Evolutionary conservation across 2,888 invertebrate genomes (phyloP), one percentile per base, ranked within the genome.

Genomic region (Chymomyza fuscimana): DNA sequence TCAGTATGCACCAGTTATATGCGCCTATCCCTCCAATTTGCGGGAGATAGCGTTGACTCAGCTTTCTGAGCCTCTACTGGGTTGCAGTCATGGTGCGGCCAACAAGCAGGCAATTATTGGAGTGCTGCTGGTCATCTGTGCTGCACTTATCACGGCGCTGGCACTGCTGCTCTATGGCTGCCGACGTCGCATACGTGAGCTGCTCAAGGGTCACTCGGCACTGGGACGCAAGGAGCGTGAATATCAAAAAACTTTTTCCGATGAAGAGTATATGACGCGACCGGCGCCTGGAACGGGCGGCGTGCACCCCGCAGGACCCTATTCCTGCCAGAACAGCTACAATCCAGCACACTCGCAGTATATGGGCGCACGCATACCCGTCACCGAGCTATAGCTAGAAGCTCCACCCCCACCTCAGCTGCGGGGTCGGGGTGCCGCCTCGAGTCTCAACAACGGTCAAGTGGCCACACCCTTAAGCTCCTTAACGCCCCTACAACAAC

Each of bases 301-400:
- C 36, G 83, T 91, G 9, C 90, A 89, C 60, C 89, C 90, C 0
- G 74, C 79, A 0, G 76, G 84, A 0, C 86, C 84, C 0, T 91
- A 90, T 73, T 82, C 89, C 52, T 87, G 82, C 32, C 80, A 81
- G 29, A 87, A 79, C 69, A 86, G 85, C 74, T 88, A 85, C 69
- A 87, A 87, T 65, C 90, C 93, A 51, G 91, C 92, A 65, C 93
- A 93, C 54, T 91, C 92, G 67, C 93, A 92, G 89, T 93, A 89
- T 91, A 93, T 89, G 90, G 89, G 89, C 74, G 83, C 87, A 76
- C 93, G 94, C 22, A 96, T 97, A 89, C 97, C 97, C 82, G 96
- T 97, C 89, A 97, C 97, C 93, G 97, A 97, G 92, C 96, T 97
- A 96, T 97, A 97, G 96, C 97, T 97, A 96, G 96, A 97, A 90